Percentiles rank a stretch among this genome's conserved stretches.
Evolutionary conservation across 2,113 vertebrate genomes (phyloP).

Genomic region (Myotis lucifugus): DNA sequence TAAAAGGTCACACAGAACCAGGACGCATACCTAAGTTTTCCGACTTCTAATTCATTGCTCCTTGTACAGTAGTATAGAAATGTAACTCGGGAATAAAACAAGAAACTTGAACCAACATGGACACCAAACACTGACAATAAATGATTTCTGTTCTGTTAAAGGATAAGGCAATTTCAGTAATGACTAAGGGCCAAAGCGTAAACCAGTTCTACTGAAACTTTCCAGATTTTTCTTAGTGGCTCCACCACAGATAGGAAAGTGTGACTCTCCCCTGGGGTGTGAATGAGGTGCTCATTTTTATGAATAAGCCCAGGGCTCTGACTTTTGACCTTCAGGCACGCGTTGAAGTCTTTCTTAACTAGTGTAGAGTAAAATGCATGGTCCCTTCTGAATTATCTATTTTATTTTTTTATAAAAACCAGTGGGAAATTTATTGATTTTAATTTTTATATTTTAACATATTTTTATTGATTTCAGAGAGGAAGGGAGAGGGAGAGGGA

Average conservation of each 20-base stretch:
- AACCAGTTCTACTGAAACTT: background rate
- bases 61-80: background rate
- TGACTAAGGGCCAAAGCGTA: background rate
- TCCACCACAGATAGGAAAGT: background rate
- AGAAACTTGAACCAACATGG: background rate
- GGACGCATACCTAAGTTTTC: background rate
- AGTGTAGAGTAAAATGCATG: constrained; percentile 68
- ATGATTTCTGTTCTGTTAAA: background rate
- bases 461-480: too few species aligned
- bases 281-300: constrained; percentile 41
- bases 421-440: too few species aligned
- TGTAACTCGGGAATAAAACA: background rate
- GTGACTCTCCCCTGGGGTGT: background rate
- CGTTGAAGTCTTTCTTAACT: constrained; percentile 70
- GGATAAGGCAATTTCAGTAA: background rate
- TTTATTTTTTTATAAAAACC: background rate
- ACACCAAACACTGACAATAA: background rate
- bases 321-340: constrained; percentile 64
- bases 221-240: background rate
- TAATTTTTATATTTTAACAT: too few species aligned
- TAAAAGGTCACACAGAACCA: background rate
- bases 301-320: constrained; percentile 44
- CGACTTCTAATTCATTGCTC: background rate
- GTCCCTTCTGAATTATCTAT: constrained; percentile 50
- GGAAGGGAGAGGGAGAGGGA: too few species aligned